These are phyloP conservation scores for Drosophila nr. perissopoda DNA, from an alignment of 2,888 invertebrate genomes.

Conservation along the genomic window DNA sequence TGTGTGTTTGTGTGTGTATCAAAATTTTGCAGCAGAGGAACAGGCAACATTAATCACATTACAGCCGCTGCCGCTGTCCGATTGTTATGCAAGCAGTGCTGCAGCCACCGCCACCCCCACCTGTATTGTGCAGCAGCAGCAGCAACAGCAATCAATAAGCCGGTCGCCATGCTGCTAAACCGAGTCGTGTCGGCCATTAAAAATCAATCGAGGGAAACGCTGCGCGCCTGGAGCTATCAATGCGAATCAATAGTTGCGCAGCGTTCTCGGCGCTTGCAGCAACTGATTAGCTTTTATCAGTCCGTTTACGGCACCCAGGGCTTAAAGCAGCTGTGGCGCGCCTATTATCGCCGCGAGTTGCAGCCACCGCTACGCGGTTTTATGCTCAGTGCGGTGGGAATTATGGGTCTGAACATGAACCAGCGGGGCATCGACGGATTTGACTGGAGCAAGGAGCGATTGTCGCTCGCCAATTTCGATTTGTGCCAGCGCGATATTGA, in stretches of 20 bases:
- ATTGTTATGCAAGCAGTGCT: conserved; percentile 73
- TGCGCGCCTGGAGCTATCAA: conserved; percentile 86
- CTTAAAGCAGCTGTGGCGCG: conserved; percentile 86
- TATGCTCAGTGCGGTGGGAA: conserved; percentile 86
- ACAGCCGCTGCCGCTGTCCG: conserved; percentile 44
- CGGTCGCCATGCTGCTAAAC: conserved; percentile 73
- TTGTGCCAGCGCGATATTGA: conserved; percentile 87
- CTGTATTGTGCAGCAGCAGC: conserved; percentile 27
- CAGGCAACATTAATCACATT: conserved; percentile 39
- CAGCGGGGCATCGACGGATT: conserved; percentile 85
- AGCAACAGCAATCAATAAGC: conserved; percentile 58
- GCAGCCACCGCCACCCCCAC: conserved; percentile 20
- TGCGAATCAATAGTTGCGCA: conserved; percentile 87
- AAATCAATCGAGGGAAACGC: conserved; percentile 85
- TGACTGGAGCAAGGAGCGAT: conserved; percentile 88
- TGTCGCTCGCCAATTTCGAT: conserved; percentile 86
- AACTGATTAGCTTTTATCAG: conserved; percentile 88
- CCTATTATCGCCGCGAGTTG: conserved; percentile 80
- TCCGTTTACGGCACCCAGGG: conserved; percentile 88
- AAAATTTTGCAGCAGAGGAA: conserved; percentile 55
- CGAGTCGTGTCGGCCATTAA: conserved; percentile 83
- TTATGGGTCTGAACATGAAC: conserved; percentile 85
- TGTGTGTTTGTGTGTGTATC: conserved; percentile 36
- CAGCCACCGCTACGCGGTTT: conserved; percentile 86
- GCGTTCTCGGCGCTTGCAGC: conserved; percentile 87